Percentiles rank a stretch among this genome's conserved stretches.
Conservation (phyloP, 2,797 vertebrate genomes). For the Rhinichthys osculus region DNA sequence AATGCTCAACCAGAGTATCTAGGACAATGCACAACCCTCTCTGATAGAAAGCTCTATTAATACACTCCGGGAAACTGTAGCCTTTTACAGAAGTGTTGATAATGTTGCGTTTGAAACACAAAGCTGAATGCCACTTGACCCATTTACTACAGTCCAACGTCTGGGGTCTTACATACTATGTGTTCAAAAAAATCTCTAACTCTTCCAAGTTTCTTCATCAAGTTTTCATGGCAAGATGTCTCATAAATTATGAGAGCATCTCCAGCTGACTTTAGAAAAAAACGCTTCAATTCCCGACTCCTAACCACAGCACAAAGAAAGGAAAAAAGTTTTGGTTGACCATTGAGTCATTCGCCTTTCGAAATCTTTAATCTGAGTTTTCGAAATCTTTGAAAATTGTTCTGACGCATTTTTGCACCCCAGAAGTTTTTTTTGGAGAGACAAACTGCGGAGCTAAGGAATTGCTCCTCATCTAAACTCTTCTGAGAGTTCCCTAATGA, state of each 20-base stretch:
- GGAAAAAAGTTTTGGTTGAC: constrained; percentile 58
- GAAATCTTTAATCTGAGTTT: constrained; percentile 39
- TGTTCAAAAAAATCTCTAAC: constrained; percentile 65
- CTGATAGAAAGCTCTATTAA: constrained; percentile 74
- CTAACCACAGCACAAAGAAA: constrained; percentile 46
- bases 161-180: constrained; percentile 38
- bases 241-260: constrained; percentile 78
- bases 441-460: constrained; percentile 1
- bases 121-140: constrained; percentile 74
- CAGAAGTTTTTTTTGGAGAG: constrained; percentile 2
- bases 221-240: constrained; percentile 77
- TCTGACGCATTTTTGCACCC: constrained; percentile 16
- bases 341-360: constrained; percentile 36
- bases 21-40: constrained; percentile 77
- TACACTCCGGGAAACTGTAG: constrained; percentile 66
- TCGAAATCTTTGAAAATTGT: constrained; percentile 32
- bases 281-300: constrained; percentile 63
- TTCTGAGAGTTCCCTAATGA: constrained; percentile 58
- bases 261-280: constrained; percentile 73
- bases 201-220: constrained; percentile 79
- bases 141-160: constrained; percentile 71
- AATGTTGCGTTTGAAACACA: constrained; percentile 55
- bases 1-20: constrained; percentile 76
- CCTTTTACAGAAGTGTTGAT: constrained; percentile 61
- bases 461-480: constrained; percentile 10